Conservation (phyloP, 2,113 vertebrate species). For the Brachyhypopomus gauderio region DNA sequence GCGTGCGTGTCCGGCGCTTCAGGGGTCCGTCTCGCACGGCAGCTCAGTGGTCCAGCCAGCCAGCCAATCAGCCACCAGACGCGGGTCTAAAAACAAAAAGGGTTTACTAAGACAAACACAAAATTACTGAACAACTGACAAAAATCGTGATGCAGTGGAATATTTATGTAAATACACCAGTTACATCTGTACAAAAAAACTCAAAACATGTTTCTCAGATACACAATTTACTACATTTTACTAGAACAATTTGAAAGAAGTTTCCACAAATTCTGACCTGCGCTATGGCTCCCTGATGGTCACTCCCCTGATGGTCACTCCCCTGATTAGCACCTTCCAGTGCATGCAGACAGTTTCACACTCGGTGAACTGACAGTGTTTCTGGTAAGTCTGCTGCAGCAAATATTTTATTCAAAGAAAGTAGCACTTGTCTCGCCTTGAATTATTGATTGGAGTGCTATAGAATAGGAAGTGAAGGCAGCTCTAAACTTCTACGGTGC, state of each 20-base stretch:
- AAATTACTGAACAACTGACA: too few relatives aligned
- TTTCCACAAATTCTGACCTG: neutral
- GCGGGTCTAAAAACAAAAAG: too few relatives aligned
- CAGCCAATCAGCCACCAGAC: too few relatives aligned
- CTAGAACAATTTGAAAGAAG: neutral
- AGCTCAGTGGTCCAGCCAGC: too few relatives aligned
- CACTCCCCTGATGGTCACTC: neutral
- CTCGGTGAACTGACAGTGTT: neutral
- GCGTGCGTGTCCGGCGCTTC: too few relatives aligned
- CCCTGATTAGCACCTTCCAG: too few relatives aligned
- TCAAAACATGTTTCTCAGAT: neutral
- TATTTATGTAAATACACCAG: neutral
- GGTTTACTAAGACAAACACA: too few relatives aligned
- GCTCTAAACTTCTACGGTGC: neutral
- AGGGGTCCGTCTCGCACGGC: too few relatives aligned
- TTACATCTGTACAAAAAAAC: neutral
- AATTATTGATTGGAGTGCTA: neutral
- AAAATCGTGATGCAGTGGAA: neutral
- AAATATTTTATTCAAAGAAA: conserved; percentile 8
- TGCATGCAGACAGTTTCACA: neutral
- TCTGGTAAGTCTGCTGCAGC: neutral
- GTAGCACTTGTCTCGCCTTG: conserved; percentile 1
- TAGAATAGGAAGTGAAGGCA: neutral
- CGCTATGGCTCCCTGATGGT: neutral
- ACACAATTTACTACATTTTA: neutral